Percentiles rank a stretch among this genome's conserved stretches.
These are phyloP conservation scores for Corythaeola cristata DNA, from an alignment of 2,113 vertebrate genomes.

Conservation along the genomic window DNA sequence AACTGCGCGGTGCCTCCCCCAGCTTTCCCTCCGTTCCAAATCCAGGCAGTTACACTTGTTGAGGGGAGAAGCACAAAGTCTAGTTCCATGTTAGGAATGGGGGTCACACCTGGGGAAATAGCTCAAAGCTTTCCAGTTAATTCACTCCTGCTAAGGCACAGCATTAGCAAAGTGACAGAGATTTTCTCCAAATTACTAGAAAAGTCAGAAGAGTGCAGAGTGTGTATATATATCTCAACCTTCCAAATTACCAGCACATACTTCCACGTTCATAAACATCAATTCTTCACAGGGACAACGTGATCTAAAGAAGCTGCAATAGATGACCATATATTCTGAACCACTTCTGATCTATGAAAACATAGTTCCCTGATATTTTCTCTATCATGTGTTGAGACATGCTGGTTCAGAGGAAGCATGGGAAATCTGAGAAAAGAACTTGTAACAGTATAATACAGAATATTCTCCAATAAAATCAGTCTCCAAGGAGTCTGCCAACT, in stretches of 20 bases:
- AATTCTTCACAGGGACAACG: neutral
- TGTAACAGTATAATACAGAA: neutral
- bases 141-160: neutral
- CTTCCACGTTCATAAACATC: neutral
- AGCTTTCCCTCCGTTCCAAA: neutral
- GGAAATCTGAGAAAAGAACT: neutral
- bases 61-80: neutral
- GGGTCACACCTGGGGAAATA: neutral
- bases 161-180: neutral
- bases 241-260: neutral
- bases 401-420: neutral
- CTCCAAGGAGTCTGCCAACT: neutral
- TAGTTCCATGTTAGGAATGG: neutral
- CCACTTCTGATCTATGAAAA: neutral
- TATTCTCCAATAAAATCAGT: neutral
- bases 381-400: neutral
- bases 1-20: rapidly evolving
- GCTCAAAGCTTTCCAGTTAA: neutral
- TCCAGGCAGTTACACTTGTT: neutral
- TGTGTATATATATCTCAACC: neutral
- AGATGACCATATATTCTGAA: neutral
- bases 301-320: neutral
- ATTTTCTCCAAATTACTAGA: neutral
- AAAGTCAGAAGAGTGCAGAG: neutral
- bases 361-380: neutral